phyloP scores from a whole-genome alignment of 2,113 vertebrate genomes.

The Proteles cristata region DNA sequence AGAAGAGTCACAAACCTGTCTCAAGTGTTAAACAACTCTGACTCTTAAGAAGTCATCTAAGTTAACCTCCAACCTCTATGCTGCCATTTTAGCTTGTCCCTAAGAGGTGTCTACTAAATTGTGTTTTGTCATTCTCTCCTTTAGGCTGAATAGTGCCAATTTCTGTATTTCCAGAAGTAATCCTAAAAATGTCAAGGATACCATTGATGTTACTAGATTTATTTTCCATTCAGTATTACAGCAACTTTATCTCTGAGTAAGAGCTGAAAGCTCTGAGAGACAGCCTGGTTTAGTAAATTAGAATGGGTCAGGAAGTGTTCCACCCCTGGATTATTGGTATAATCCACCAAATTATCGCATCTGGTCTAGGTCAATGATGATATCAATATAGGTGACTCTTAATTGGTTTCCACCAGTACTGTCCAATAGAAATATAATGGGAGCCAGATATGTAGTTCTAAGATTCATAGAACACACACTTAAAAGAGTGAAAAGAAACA shows the following conservation, averaged over 20 bases:
- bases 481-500: neutral
- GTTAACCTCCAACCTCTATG: constrained; percentile 47
- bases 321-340: neutral
- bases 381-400: neutral
- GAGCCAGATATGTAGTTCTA: neutral
- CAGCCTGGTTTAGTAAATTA: neutral
- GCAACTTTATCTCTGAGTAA: neutral
- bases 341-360: too few relatives aligned
- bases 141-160: neutral
- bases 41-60: constrained; percentile 60
- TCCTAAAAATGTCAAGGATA: neutral
- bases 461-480: neutral
- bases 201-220: neutral
- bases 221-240: neutral
- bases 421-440: neutral
- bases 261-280: neutral
- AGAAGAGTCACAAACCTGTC: constrained; percentile 63
- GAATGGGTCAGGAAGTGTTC: neutral
- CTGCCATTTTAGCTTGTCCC: neutral
- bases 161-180: neutral
- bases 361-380: neutral
- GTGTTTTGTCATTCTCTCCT: neutral
- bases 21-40: constrained; percentile 60
- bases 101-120: neutral
- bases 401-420: neutral